Evolutionary conservation across 2,888 invertebrate species (phyloP).

Genomic region (Orthonychiurus folsomi): DNA sequence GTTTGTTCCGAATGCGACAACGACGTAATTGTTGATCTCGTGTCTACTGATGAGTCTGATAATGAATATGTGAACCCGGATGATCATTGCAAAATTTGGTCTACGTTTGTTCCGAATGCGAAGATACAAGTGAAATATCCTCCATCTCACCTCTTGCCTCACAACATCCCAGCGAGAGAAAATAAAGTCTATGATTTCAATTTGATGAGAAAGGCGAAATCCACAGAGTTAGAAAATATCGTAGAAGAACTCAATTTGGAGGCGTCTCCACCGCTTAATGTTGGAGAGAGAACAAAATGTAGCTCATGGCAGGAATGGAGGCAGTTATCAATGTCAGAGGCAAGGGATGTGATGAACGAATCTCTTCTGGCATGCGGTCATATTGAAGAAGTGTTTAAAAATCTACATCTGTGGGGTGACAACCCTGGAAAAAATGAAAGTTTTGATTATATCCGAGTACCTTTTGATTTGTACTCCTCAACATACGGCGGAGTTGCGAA

Average conservation of each 20-base stretch:
- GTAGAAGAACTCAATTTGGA: conserved; percentile 14
- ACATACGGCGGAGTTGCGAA: too few relatives aligned
- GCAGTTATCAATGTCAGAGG: conserved; percentile 21
- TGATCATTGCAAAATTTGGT: conserved; percentile 25
- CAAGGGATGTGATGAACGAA: conserved; percentile 24
- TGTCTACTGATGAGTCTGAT: conserved; percentile 26
- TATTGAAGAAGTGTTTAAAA: too few relatives aligned
- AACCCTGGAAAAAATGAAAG: too few relatives aligned
- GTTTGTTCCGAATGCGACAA: conserved; percentile 26
- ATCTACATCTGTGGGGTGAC: too few relatives aligned
- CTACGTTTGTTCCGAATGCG: conserved; percentile 25
- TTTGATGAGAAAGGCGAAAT: background rate
- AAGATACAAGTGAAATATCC: conserved; percentile 23
- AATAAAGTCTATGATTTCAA: conserved; percentile 3
- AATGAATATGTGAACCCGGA: conserved; percentile 20
- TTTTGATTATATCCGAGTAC: too few relatives aligned
- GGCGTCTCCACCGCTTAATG: background rate
- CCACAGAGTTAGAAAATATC: conserved; percentile 14
- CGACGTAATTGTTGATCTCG: conserved; percentile 18
- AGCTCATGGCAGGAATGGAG: conserved; percentile 33
- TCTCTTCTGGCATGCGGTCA: conserved; percentile 32
- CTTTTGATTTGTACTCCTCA: too few relatives aligned
- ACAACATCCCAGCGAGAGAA: conserved; percentile 16
- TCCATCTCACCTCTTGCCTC: conserved; percentile 25
- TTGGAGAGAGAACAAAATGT: background rate